Evolutionary conservation across 2,797 vertebrate genomes (phyloP).

Genomic region (Nasua narica): DNA sequence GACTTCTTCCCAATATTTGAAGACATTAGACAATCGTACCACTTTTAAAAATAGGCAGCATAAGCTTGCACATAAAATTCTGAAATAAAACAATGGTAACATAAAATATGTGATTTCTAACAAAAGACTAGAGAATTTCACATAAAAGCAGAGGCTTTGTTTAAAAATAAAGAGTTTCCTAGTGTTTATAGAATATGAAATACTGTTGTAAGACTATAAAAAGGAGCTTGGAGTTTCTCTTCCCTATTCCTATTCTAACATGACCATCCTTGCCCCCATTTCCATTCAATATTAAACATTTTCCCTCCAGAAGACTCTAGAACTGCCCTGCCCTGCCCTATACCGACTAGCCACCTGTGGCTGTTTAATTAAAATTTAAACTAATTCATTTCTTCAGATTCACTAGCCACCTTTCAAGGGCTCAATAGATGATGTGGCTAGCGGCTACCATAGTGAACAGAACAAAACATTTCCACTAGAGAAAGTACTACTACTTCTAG

Average conservation of each 20-base stretch:
- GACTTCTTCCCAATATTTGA: background rate
- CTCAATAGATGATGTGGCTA: background rate
- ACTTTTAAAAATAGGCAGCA: background rate
- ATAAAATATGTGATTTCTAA: background rate
- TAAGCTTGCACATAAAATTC: background rate
- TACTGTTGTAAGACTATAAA: background rate
- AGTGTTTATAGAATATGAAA: background rate
- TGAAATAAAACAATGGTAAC: background rate
- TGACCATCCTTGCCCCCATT: background rate
- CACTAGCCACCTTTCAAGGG: background rate
- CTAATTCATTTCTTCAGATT: background rate
- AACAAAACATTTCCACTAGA: background rate
- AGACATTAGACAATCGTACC: background rate
- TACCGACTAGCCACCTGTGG: background rate
- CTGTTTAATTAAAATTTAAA: background rate
- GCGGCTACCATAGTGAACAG: background rate
- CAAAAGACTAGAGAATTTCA: background rate
- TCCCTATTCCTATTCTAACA: background rate
- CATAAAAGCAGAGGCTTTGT: background rate
- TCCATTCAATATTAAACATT: background rate
- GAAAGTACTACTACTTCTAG: background rate
- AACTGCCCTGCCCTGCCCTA: background rate
- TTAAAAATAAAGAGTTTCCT: background rate
- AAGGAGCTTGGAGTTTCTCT: background rate
- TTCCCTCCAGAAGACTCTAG: background rate